phyloP scores from a whole-genome alignment of 1,140 invertebrate species.

The Drosophila insularis region DNA sequence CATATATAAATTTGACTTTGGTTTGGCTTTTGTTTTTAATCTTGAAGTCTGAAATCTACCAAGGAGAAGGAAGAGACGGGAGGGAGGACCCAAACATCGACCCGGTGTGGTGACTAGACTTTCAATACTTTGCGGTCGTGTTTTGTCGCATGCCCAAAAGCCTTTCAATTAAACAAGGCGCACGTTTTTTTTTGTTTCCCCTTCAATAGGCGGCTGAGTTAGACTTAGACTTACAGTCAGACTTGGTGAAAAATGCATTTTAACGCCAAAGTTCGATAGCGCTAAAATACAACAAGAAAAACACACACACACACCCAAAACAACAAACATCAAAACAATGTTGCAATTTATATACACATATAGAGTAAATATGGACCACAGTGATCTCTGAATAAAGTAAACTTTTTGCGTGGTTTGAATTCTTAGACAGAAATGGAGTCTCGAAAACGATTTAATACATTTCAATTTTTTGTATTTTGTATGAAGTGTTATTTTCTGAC shows the following conservation, averaged over 20 bases:
- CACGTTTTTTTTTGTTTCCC: slow-evolving; percentile 57
- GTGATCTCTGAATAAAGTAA: neutral
- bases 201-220: neutral
- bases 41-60: slow-evolving; percentile 44
- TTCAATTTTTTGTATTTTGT: too few relatives aligned
- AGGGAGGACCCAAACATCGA: neutral
- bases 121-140: slow-evolving; percentile 49
- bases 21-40: slow-evolving; percentile 36
- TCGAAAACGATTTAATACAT: too few relatives aligned
- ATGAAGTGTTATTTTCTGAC: too few relatives aligned
- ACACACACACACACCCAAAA: neutral
- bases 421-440: too few relatives aligned
- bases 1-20: slow-evolving; percentile 32
- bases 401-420: neutral
- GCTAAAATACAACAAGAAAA: slow-evolving; percentile 31
- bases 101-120: slow-evolving; percentile 30
- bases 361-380: slow-evolving; percentile 5
- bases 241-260: slow-evolving; percentile 49
- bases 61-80: neutral
- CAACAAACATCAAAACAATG: slow-evolving; percentile 7
- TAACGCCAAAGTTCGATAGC: slow-evolving; percentile 61
- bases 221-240: slow-evolving; percentile 2
- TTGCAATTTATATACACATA: slow-evolving; percentile 15
- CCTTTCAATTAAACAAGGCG: slow-evolving; percentile 63
- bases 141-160: slow-evolving; percentile 67